These are phyloP conservation scores for Ormyrus thymus DNA, from an alignment of 2,888 invertebrate genomes.

Conservation along the genomic window DNA sequence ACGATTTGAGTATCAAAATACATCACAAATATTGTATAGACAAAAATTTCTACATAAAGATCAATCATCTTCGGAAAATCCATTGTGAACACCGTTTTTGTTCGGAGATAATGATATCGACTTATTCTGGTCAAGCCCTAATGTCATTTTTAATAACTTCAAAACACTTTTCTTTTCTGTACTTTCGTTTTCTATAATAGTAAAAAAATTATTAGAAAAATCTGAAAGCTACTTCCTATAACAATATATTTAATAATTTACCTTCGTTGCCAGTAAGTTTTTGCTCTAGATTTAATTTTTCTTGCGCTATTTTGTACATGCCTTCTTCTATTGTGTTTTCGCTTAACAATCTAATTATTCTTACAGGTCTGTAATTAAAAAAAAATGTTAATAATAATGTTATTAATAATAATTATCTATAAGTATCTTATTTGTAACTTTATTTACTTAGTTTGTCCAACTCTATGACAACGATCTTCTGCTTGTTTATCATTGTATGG, in stretches of 20 bases:
- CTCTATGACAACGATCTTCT: conserved; percentile 87
- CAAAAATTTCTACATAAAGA: conserved; percentile 29
- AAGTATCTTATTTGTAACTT: conserved; percentile 4
- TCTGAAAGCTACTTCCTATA: not conserved
- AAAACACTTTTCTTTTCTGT: conserved; percentile 87
- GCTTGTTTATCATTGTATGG: conserved; percentile 99
- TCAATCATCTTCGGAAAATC: conserved; percentile 39
- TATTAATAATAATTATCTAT: not conserved
- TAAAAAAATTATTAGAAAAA: conserved; percentile 41
- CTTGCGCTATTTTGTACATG: conserved; percentile 91
- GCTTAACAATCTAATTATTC: conserved; percentile 89
- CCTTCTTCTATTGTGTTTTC: conserved; percentile 94
- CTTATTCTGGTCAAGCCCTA: conserved; percentile 68
- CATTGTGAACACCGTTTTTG: conserved; percentile 45
- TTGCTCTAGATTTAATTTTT: conserved; percentile 93
- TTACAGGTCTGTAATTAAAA: conserved; percentile 82
- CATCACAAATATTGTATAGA: conserved; percentile 37
- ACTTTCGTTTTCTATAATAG: conserved; percentile 81
- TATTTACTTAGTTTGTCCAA: conserved; percentile 78
- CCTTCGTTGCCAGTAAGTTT: conserved; percentile 85
- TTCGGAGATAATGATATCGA: conserved; percentile 40
- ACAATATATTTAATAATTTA: conserved; percentile 60
- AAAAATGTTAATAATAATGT: too few relatives aligned
- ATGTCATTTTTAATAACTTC: conserved; percentile 85
- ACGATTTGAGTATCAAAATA: conserved; percentile 46